These are phyloP conservation scores for Cyclopterus lumpus DNA, from an alignment of 2,797 vertebrate genomes.

Conservation along the genomic window DNA sequence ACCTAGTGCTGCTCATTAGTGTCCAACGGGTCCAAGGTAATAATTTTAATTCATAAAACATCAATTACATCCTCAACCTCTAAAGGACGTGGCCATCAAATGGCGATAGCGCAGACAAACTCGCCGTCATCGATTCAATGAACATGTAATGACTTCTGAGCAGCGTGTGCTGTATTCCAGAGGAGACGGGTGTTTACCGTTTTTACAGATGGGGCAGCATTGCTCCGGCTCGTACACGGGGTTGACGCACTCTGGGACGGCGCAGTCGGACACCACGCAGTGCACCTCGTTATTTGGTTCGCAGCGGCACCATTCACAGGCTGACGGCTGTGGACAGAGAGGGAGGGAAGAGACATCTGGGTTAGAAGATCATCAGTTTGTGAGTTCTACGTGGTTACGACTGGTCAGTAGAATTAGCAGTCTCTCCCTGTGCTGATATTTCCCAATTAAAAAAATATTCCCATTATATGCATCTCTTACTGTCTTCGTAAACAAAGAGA, in stretches of 20 bases:
- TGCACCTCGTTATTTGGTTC: conserved; percentile 99
- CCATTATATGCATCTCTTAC: conserved; percentile 14
- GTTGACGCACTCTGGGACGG: conserved; percentile 99
- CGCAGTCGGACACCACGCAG: conserved; percentile 99
- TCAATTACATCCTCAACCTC: conserved; percentile 74
- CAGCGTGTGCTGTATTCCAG: conserved; percentile 41
- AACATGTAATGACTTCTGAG: conserved; percentile 62
- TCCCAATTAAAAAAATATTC: conserved; percentile 3
- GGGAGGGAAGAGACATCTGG: conserved; percentile 24
- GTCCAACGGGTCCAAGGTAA: conserved; percentile 73
- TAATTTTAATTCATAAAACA: conserved; percentile 82
- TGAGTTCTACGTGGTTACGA: neutral
- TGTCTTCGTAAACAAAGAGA: conserved; percentile 41
- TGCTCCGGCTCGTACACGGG: conserved; percentile 99
- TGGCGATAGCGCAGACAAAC: conserved; percentile 60
- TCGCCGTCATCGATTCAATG: conserved; percentile 56
- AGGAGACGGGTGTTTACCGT: conserved; percentile 88
- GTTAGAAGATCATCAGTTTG: conserved; percentile 53
- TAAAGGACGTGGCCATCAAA: conserved; percentile 61
- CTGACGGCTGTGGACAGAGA: conserved; percentile 90
- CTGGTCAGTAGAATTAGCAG: conserved; percentile 4
- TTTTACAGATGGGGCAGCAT: conserved; percentile 99
- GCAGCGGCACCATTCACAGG: conserved; percentile 99
- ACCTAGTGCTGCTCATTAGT: conserved; percentile 78
- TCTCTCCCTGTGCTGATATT: neutral